These are phyloP conservation scores for Phalloptychus januarius DNA, from an alignment of 2,797 vertebrate species.

Conservation along the genomic window DNA sequence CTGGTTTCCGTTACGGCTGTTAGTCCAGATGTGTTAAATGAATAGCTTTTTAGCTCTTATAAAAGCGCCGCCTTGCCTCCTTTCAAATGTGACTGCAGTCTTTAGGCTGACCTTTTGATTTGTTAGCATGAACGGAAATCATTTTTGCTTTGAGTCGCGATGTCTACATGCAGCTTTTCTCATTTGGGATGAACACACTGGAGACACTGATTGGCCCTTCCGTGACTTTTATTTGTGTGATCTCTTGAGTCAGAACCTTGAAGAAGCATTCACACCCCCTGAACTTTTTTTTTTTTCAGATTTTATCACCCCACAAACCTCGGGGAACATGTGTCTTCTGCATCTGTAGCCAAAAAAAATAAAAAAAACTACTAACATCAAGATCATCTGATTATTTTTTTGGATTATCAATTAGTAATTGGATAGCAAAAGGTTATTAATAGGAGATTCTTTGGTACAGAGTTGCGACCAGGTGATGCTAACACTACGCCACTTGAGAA, in stretches of 20 bases:
- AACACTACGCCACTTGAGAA: no score
- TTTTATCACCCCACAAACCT: neutral
- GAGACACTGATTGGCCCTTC: neutral
- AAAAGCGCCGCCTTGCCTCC: slow-evolving; percentile 1
- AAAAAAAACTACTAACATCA: no score
- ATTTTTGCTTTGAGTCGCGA: neutral
- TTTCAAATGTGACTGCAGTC: neutral
- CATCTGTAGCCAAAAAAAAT: no score
- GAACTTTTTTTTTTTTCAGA: neutral
- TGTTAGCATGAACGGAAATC: neutral
- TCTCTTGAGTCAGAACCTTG: neutral
- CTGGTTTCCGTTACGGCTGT: neutral
- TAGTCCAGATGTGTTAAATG: slow-evolving; percentile 9
- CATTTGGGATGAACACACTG: neutral
- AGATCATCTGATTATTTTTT: no score
- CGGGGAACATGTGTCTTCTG: neutral
- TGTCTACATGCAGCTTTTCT: neutral
- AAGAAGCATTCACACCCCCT: neutral
- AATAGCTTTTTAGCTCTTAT: slow-evolving; percentile 9
- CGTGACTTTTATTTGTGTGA: neutral
- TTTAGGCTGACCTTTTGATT: neutral
- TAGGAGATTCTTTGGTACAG: no score
- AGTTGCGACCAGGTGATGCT: no score
- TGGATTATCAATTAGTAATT: no score
- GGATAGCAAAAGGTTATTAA: no score